Conservation (phyloP, 2,113 vertebrate genomes). For the Dinomys branickii region DNA sequence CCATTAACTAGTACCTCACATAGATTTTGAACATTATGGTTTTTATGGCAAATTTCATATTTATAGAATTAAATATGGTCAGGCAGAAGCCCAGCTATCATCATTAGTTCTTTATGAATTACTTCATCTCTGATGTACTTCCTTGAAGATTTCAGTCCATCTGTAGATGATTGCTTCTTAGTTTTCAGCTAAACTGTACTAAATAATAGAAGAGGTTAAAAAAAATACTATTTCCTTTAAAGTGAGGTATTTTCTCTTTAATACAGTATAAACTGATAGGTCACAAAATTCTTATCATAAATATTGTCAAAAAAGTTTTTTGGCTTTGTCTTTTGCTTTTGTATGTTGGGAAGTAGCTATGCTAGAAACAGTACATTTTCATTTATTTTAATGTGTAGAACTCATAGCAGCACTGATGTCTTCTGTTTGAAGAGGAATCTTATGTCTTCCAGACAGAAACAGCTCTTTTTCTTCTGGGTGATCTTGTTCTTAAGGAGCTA, state of each 20-base stretch:
- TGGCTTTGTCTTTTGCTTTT: not conserved
- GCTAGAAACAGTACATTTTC: not conserved
- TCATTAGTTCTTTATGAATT: conserved; percentile 33
- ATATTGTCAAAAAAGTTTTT: not conserved
- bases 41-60: not conserved
- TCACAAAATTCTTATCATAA: conserved; percentile 44
- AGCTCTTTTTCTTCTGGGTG: not conserved
- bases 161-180: not conserved
- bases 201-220: not conserved
- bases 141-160: not conserved
- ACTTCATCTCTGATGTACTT: not conserved
- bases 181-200: conserved; percentile 42
- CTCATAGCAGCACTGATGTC: not conserved
- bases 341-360: not conserved
- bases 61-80: conserved; percentile 24
- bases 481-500: not conserved
- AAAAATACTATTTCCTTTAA: not conserved
- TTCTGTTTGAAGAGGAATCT: no score
- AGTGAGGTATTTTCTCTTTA: not conserved
- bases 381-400: not conserved
- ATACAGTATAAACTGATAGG: conserved; percentile 8
- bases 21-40: conserved; percentile 13
- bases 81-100: not conserved
- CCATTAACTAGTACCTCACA: not conserved
- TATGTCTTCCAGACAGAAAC: not conserved